These are phyloP conservation scores for Drosophila mercatorum DNA, from an alignment of 2,888 invertebrate species.

Conservation along the genomic window DNA sequence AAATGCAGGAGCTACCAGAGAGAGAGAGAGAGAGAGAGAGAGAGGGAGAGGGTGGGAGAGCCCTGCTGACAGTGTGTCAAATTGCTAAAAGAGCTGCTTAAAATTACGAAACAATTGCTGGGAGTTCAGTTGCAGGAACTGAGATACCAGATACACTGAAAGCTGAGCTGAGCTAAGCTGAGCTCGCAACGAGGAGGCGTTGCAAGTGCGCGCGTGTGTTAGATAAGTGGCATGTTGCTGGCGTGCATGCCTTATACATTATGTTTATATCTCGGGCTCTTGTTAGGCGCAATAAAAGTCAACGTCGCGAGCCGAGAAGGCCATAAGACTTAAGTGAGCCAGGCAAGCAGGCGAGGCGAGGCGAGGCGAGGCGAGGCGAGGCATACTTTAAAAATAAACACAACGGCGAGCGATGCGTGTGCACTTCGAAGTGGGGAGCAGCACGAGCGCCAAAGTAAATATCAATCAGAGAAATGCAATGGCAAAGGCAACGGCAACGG, in stretches of 20 bases:
- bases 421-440: too few species aligned
- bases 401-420: too few species aligned
- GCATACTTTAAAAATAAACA: background rate
- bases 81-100: conserved; percentile 11
- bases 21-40: background rate
- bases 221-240: background rate
- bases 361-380: background rate
- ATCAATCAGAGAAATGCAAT: background rate
- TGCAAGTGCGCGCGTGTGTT: conserved; percentile 1
- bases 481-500: background rate
- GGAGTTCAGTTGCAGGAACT: background rate
- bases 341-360: background rate
- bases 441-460: background rate
- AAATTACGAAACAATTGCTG: conserved; percentile 7
- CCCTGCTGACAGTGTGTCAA: conserved; percentile 15
- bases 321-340: background rate
- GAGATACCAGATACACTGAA: background rate
- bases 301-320: background rate
- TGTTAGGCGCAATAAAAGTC: background rate
- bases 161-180: background rate
- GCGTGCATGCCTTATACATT: background rate
- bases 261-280: background rate
- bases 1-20: background rate
- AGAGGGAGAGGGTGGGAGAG: background rate
- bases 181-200: background rate